Evolutionary conservation across 2,888 invertebrate species (phyloP).

Genomic region (Scrobipalpa atriplicella): DNA sequence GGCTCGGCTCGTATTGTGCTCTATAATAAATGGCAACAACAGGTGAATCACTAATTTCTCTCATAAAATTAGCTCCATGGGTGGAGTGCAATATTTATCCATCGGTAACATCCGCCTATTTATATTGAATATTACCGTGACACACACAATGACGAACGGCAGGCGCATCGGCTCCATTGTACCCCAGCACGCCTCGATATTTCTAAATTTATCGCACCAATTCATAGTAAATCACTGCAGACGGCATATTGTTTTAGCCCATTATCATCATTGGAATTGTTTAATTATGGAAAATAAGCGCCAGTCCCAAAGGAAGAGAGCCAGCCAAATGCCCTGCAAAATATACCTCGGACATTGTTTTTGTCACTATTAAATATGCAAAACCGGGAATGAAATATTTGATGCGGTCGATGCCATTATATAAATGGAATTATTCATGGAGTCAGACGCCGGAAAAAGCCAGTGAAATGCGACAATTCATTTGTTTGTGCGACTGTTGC

Average conservation of each 20-base stretch:
- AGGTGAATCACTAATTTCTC: conserved; percentile 82
- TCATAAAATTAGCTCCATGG: conserved; percentile 80
- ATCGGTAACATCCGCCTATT: conserved; percentile 72
- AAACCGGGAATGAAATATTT: conserved; percentile 76
- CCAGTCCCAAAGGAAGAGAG: conserved; percentile 42
- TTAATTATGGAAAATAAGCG: conserved; percentile 46
- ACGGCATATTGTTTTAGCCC: conserved; percentile 20
- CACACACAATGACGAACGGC: conserved; percentile 49
- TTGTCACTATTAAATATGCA: conserved; percentile 76
- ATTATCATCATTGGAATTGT: conserved; percentile 31
- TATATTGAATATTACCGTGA: conserved; percentile 60
- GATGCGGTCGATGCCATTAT: conserved; percentile 74
- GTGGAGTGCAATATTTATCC: conserved; percentile 79
- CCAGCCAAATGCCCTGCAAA: conserved; percentile 48
- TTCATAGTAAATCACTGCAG: conserved; percentile 14
- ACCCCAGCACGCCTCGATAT: conserved; percentile 11
- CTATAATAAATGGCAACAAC: conserved; percentile 81
- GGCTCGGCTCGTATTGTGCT: conserved; percentile 71
- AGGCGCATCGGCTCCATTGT: conserved; percentile 30
- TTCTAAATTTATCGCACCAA: conserved; percentile 7
- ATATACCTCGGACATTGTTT: conserved; percentile 65
- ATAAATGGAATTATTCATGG: conserved; percentile 78
- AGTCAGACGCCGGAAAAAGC: conserved; percentile 72
- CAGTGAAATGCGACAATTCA: conserved; percentile 73
- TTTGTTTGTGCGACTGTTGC: conserved; percentile 71